phyloP scores from a whole-genome alignment of 2,797 vertebrate genomes.

The Huso huso region DNA sequence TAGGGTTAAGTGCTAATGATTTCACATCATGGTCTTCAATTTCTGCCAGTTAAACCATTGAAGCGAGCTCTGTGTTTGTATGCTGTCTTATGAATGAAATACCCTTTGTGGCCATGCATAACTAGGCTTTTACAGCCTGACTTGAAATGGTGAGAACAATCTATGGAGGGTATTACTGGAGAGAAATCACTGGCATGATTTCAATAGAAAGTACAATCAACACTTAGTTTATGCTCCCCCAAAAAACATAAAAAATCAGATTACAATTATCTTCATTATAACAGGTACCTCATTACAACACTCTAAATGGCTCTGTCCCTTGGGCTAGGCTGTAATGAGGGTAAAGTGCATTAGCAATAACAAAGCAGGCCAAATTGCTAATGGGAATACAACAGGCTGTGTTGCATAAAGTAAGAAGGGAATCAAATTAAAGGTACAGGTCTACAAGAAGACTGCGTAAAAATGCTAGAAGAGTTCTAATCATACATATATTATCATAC shows the following conservation, averaged over 20 bases:
- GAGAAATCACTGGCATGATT: neutral
- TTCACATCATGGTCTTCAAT: neutral
- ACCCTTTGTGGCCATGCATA: neutral
- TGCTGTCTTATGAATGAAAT: neutral
- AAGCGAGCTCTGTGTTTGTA: neutral
- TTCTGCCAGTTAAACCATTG: neutral
- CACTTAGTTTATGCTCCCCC: neutral
- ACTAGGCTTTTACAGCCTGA: neutral
- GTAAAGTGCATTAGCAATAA: conserved; percentile 1
- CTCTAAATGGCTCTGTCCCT: neutral
- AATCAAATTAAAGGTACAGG: neutral
- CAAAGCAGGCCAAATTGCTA: neutral
- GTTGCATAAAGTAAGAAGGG: neutral
- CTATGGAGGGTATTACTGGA: neutral
- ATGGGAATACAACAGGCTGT: neutral
- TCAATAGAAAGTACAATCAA: neutral
- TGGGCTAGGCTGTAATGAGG: neutral
- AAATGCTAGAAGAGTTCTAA: no score
- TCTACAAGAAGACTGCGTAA: neutral
- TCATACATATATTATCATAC: no score
- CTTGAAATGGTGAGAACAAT: neutral
- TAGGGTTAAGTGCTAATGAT: neutral
- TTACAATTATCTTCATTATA: neutral
- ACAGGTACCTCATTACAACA: neutral
- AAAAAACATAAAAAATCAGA: neutral